Base-by-base conservation (phyloP, 2,888 invertebrate species). In the Heteromurus nitidus region DNA sequence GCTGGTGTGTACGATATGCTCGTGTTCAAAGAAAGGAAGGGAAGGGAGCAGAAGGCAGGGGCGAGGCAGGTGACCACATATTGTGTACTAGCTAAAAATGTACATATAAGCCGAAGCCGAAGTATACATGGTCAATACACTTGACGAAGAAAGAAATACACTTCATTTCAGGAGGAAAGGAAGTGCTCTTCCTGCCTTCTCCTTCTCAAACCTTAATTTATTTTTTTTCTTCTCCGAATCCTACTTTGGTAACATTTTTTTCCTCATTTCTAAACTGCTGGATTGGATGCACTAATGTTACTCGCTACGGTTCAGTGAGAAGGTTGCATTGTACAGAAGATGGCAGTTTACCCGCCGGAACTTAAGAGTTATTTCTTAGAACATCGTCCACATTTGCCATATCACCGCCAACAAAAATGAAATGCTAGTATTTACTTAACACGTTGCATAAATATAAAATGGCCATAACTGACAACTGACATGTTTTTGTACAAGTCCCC, bases 181-280 rank as follows among this genome's bases (percentile, higher is more conserved):
- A 81, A 81, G 75, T 81, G 75, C 81, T 81, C 81, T 81, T 81
- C 81, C 81, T 81, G 81, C 75, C 77, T 77, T 62, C 55, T 60
- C 69, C 75, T 70, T 65, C 50, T 20, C 30, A 72, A 67, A 74
- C 62, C 80, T 60, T 73, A 74, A 55, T 70, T 26, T 31, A 30
- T 68, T 72, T 70, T 80, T 68, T 80, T n/a, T 77, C 70, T 7
- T 80, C 67, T 73, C 73, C 80, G 73, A 72, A 79, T 44, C 79
- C 36, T 68, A 77, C 64, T 50, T 42, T 50, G 20, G 31, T 53
- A 42, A 81, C 68, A 68, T 60, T 81, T 22, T 69, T 77, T n/a
- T 70, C 60, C 53, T 26, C 28, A n/a, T 28, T n/a, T 30, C 16
- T 18, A n/a, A n/a, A n/a, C 16, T 50, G 42, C 81, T 81, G 81